phyloP scores from a whole-genome alignment of 2,888 invertebrate genomes.

The Parnassius glacialis region DNA sequence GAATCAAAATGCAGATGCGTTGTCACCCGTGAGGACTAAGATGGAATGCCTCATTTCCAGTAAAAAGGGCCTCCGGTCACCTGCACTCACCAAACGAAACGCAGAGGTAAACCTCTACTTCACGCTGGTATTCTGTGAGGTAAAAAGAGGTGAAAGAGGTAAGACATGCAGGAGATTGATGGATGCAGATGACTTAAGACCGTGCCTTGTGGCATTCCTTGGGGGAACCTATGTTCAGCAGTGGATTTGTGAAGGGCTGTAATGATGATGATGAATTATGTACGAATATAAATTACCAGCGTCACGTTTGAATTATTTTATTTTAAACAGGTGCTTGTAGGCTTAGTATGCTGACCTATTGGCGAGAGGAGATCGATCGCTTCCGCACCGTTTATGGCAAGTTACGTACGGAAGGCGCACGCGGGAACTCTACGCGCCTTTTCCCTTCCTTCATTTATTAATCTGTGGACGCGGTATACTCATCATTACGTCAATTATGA shows the following conservation, averaged over 20 bases:
- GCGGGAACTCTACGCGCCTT: slow-evolving; percentile 34
- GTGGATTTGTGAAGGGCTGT: neutral
- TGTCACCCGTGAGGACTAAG: no score
- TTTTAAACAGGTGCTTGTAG: slow-evolving; percentile 16
- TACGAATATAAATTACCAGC: neutral
- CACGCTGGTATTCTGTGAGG: no score
- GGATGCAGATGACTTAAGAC: no score
- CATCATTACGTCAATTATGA: neutral
- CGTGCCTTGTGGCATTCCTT: no score
- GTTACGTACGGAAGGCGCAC: slow-evolving; percentile 37
- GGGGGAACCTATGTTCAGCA: no score
- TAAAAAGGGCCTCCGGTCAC: no score
- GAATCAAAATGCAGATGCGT: no score
- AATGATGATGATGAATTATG: neutral
- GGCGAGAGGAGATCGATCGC: slow-evolving; percentile 34
- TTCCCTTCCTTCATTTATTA: slow-evolving; percentile 29
- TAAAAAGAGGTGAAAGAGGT: no score
- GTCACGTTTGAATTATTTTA: slow-evolving; percentile 10
- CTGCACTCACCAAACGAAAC: no score
- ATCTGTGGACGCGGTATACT: slow-evolving; percentile 2
- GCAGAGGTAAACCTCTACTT: no score
- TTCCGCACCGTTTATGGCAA: slow-evolving; percentile 44
- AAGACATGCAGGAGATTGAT: neutral
- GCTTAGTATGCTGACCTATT: neutral
- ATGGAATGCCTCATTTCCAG: no score